Conservation (phyloP, 1,140 invertebrate genomes). For the Cyphomyrmex costatus region DNA sequence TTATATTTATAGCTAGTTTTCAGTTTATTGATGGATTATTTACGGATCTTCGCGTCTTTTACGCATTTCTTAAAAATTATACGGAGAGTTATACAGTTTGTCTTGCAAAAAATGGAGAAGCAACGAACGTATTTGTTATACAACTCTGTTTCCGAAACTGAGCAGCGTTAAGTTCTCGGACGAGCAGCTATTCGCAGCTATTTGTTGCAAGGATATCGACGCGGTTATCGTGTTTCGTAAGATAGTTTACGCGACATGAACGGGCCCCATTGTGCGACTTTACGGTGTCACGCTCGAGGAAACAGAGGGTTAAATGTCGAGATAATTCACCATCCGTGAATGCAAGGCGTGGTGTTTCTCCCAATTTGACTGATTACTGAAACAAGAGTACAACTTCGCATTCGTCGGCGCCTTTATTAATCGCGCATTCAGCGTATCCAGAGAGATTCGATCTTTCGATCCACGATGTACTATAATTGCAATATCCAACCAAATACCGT, state of each 20-base stretch:
- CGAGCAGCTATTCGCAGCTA: slow-evolving; percentile 38
- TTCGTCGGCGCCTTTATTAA: neutral
- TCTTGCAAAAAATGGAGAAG: neutral
- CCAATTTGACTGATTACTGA: slow-evolving; percentile 55
- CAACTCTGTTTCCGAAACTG: neutral
- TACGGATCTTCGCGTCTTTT: neutral
- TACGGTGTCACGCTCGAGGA: slow-evolving; percentile 57
- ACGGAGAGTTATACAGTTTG: neutral
- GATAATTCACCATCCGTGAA: slow-evolving; percentile 58
- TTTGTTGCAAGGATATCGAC: slow-evolving; percentile 66
- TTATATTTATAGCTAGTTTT: neutral
- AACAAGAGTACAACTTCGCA: slow-evolving; percentile 26
- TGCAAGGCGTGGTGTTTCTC: slow-evolving; percentile 56
- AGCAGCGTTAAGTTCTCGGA: slow-evolving; percentile 1
- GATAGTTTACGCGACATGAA: slow-evolving; percentile 71
- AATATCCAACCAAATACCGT: neutral
- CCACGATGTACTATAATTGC: neutral
- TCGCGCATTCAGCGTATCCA: neutral
- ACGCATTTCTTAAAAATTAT: neutral
- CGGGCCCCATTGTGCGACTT: slow-evolving; percentile 73
- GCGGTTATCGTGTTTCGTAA: slow-evolving; percentile 73
- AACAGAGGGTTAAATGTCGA: slow-evolving; percentile 62
- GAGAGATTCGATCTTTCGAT: slow-evolving; percentile 21
- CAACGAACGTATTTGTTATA: neutral
- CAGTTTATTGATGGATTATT: neutral